Evolutionary conservation across 2,888 invertebrate genomes (phyloP).

Genomic region (Lacanobia wlatinum): DNA sequence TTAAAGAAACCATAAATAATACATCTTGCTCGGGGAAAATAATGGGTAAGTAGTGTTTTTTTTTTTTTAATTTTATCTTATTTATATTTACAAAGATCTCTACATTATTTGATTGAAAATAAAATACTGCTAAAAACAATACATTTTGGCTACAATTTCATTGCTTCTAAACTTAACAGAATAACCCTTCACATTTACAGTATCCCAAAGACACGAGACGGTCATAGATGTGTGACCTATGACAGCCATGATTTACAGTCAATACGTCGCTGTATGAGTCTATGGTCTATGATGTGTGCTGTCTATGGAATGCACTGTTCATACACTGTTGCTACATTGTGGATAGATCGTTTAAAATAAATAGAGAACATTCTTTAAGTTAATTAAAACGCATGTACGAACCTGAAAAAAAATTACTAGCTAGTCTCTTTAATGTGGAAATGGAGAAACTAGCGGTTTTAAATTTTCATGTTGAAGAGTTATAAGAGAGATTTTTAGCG

Average conservation of each 20-base stretch:
- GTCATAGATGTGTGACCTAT: constrained; percentile 80
- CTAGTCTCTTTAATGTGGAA: neutral
- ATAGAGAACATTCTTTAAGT: constrained; percentile 10
- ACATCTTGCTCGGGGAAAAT: no score
- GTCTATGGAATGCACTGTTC: constrained; percentile 68
- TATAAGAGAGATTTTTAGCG: no score
- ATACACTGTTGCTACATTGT: constrained; percentile 33
- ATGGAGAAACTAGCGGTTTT: neutral
- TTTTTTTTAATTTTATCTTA: no score
- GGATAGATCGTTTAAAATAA: constrained; percentile 16
- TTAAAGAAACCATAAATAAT: no score
- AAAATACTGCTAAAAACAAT: no score
- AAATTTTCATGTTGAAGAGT: no score
- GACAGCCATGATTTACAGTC: constrained; percentile 80
- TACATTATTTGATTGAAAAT: no score
- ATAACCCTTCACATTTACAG: constrained; percentile 65
- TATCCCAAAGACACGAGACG: constrained; percentile 64
- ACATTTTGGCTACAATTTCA: no score
- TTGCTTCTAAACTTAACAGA: constrained; percentile 32
- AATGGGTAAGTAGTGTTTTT: no score
- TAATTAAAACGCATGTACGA: neutral
- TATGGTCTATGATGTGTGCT: constrained; percentile 32
- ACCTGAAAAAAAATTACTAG: neutral
- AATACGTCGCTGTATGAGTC: constrained; percentile 72
- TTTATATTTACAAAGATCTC: no score